Conservation (phyloP, 2,888 invertebrate genomes). For the Hoplodrina blanda region DNA sequence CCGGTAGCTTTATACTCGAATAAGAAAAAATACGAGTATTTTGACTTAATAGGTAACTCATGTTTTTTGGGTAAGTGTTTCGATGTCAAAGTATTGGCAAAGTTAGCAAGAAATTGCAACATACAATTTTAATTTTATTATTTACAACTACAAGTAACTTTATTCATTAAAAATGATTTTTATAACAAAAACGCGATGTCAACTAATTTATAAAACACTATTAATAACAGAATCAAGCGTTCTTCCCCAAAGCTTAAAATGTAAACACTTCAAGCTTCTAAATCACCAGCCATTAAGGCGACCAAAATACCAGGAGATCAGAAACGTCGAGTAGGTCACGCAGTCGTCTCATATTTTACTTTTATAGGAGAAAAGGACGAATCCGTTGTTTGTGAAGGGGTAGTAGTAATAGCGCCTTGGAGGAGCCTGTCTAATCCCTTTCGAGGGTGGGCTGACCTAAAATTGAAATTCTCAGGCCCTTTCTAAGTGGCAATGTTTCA, state of each 20-base stretch:
- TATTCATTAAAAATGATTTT: neutral
- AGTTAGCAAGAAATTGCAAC: neutral
- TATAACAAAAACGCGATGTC: neutral
- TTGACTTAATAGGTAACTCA: too few species aligned
- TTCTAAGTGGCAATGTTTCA: constrained; percentile 76
- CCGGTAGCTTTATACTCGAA: neutral
- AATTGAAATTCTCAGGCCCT: constrained; percentile 79
- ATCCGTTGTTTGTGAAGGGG: constrained; percentile 78
- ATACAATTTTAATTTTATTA: constrained; percentile 1
- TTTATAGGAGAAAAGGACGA: constrained; percentile 74
- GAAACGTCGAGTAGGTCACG: constrained; percentile 66
- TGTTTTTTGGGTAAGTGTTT: too few species aligned
- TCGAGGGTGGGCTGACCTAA: constrained; percentile 74
- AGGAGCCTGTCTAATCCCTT: constrained; percentile 74
- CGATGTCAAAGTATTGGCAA: neutral
- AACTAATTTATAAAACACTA: constrained; percentile 6
- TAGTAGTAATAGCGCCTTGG: constrained; percentile 71
- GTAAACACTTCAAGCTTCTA: constrained; percentile 32
- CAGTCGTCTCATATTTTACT: constrained; percentile 76
- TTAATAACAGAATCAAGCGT: constrained; percentile 20
- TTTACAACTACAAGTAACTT: too few species aligned
- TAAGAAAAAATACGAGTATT: neutral
- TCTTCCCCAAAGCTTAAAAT: constrained; percentile 11
- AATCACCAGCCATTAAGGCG: constrained; percentile 53
- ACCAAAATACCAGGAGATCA: constrained; percentile 67